These are phyloP conservation scores for Apomyelois bistriatella DNA, from an alignment of 2,888 invertebrate genomes.

Conservation along the genomic window DNA sequence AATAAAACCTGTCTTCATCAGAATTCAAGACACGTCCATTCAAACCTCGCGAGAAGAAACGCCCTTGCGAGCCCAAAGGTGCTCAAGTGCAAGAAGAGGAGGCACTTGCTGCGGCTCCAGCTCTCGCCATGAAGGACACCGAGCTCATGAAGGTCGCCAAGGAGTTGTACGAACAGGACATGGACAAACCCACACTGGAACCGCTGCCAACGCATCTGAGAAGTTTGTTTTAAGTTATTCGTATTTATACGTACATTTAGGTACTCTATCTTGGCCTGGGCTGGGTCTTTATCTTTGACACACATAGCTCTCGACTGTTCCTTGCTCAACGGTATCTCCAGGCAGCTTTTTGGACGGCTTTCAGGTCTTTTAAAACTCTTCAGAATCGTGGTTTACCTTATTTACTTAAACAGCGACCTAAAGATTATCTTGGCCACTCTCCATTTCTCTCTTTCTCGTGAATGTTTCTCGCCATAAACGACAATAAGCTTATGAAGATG, in stretches of 20 bases:
- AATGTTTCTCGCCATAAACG: constrained; percentile 65
- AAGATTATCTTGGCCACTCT: no score
- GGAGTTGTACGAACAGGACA: constrained; percentile 56
- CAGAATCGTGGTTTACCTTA: no score
- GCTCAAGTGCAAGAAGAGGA: constrained; percentile 26
- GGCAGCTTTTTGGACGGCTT: no score
- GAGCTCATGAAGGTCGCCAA: constrained; percentile 66
- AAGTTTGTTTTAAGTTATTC: constrained; percentile 43
- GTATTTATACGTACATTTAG: no score
- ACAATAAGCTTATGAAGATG: constrained; percentile 67
- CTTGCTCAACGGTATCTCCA: no score
- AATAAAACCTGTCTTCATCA: constrained; percentile 28
- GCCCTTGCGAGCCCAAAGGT: constrained; percentile 32
- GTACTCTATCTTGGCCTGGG: no score
- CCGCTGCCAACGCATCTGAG: constrained; percentile 58
- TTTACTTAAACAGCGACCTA: no score
- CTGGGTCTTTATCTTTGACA: no score
- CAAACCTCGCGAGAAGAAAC: constrained; percentile 53
- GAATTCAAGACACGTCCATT: constrained; percentile 61
- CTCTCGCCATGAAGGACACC: constrained; percentile 66
- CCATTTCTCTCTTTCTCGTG: no score
- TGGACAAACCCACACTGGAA: constrained; percentile 51
- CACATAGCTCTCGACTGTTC: no score
- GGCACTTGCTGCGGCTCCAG: constrained; percentile 27
- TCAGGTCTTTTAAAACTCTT: no score